Evolutionary conservation across 1,140 invertebrate species (phyloP).

Genomic region (Drosophila teissieri): DNA sequence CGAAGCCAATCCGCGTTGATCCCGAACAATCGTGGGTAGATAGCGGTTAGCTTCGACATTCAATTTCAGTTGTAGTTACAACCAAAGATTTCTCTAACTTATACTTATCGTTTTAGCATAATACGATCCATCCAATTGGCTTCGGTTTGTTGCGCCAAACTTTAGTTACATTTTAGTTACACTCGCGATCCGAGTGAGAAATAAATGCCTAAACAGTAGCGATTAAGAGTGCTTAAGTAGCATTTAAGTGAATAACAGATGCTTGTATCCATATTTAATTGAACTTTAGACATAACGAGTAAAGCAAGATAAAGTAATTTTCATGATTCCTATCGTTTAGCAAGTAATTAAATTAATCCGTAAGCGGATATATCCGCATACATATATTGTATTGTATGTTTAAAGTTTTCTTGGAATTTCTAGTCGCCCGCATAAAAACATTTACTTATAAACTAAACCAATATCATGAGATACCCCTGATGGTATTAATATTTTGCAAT

Average conservation of each 20-base stretch:
- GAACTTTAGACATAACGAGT: slow-evolving; percentile 44
- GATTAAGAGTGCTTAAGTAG: slow-evolving; percentile 69
- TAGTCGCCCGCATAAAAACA: slow-evolving; percentile 80
- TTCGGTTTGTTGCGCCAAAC: slow-evolving; percentile 64
- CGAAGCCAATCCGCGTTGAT: background rate
- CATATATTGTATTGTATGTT: slow-evolving; percentile 62
- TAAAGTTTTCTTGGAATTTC: slow-evolving; percentile 79
- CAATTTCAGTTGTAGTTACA: slow-evolving; percentile 74
- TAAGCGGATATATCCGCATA: slow-evolving; percentile 32
- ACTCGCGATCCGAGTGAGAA: slow-evolving; percentile 21
- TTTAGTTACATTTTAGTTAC: slow-evolving; percentile 60
- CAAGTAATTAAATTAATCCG: slow-evolving; percentile 63
- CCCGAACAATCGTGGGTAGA: background rate
- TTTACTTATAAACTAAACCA: slow-evolving; percentile 67
- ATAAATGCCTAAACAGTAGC: slow-evolving; percentile 29
- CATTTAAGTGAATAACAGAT: slow-evolving; percentile 59
- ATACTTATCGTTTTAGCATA: slow-evolving; percentile 40
- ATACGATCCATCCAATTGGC: slow-evolving; percentile 37
- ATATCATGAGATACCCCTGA: slow-evolving; percentile 36
- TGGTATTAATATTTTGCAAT: slow-evolving; percentile 50
- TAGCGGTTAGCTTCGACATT: slow-evolving; percentile 21
- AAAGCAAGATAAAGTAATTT: slow-evolving; percentile 73
- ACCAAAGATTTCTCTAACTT: slow-evolving; percentile 74
- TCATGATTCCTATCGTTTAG: slow-evolving; percentile 80
- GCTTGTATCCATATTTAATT: slow-evolving; percentile 68